Evolutionary conservation across 2,888 invertebrate species (phyloP).

Genomic region (Pandemis heparana): DNA sequence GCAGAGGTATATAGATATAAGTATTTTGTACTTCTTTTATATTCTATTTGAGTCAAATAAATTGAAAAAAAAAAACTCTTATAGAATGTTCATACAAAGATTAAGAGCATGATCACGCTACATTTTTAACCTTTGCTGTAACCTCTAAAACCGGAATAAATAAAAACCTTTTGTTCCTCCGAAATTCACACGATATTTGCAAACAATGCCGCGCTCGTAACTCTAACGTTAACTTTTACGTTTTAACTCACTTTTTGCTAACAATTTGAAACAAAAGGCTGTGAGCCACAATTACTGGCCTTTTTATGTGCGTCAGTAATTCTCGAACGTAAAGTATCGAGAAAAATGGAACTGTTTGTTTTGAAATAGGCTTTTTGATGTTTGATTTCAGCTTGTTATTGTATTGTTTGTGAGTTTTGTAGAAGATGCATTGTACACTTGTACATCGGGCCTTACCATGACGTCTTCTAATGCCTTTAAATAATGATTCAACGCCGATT

Average conservation of each 20-base stretch:
- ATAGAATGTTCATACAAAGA: too few species aligned
- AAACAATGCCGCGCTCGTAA: slow-evolving; percentile 8
- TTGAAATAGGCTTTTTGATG: slow-evolving; percentile 1
- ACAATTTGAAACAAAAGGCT: slow-evolving; percentile 21
- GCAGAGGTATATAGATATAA: too few species aligned
- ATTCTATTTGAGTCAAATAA: too few species aligned
- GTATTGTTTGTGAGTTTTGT: too few species aligned
- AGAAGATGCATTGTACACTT: too few species aligned
- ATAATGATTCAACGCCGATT: too few species aligned
- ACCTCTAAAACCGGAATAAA: slow-evolving; percentile 7
- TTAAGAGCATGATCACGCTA: background rate
- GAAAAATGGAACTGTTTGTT: background rate
- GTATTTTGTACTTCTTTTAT: too few species aligned
- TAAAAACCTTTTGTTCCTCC: slow-evolving; percentile 14
- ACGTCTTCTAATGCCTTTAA: too few species aligned
- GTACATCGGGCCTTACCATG: too few species aligned
- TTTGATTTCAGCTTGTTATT: background rate
- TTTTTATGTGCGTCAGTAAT: background rate
- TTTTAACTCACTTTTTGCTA: slow-evolving; percentile 14
- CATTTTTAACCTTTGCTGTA: background rate
- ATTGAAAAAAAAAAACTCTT: too few species aligned
- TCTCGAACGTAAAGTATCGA: background rate
- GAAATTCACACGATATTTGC: slow-evolving; percentile 6
- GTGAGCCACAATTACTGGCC: slow-evolving; percentile 6
- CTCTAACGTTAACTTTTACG: slow-evolving; percentile 4